Evolutionary conservation across 2,113 vertebrate species (phyloP).

Genomic region (Ramphastos sulfuratus): DNA sequence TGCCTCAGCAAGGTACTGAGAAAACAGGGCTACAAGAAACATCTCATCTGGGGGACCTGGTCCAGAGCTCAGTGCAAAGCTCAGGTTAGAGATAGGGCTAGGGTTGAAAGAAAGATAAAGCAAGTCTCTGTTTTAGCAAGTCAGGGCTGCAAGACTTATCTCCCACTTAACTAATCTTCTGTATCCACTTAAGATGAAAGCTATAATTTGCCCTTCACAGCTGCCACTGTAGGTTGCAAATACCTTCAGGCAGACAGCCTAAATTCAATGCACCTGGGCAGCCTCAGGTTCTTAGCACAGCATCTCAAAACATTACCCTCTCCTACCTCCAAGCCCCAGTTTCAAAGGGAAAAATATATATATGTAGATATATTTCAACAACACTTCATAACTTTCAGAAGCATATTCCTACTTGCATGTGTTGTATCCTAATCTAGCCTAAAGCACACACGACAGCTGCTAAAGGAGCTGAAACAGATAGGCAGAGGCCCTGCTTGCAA

Average conservation of each 20-base stretch:
- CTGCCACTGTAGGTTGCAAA: neutral
- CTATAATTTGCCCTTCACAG: neutral
- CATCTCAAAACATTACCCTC: neutral
- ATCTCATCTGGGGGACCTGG: fast-evolving
- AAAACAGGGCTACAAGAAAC: neutral
- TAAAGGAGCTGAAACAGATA: neutral
- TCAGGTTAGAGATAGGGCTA: neutral
- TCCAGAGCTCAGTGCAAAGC: neutral
- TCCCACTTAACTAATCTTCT: neutral
- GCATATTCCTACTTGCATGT: neutral
- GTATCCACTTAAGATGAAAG: neutral
- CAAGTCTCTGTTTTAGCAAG: neutral
- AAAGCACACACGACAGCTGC: neutral
- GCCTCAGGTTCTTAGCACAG: neutral
- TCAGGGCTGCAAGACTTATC: neutral
- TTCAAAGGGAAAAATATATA: neutral
- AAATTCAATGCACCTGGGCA: slow-evolving; percentile 7
- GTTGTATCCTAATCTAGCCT: neutral
- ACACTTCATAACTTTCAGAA: neutral
- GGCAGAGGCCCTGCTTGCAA: neutral
- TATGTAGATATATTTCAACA: neutral
- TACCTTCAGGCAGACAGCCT: neutral
- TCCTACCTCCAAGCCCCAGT: neutral
- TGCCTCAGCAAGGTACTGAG: neutral
- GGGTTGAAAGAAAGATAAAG: neutral